phyloP scores from a whole-genome alignment of 2,888 invertebrate genomes.

The Taphrorychus bicolor region DNA sequence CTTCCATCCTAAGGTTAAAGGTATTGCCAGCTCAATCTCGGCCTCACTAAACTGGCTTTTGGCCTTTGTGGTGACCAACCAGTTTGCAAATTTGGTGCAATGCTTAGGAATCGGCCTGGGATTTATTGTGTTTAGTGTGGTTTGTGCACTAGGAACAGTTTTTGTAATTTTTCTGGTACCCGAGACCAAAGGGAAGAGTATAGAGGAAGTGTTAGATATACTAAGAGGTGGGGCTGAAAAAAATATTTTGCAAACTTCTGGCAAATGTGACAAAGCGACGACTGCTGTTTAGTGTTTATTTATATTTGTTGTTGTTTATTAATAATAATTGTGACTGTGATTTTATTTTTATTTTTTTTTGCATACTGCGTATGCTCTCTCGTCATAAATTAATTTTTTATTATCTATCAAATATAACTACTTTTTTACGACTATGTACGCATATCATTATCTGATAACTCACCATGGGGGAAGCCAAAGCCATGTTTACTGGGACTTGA shows the following conservation, averaged over 20 bases:
- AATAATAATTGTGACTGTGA: not conserved
- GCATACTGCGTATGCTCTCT: no score
- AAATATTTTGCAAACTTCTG: not conserved
- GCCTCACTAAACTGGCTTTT: constrained; percentile 73
- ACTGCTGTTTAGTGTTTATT: not conserved
- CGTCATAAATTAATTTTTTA: no score
- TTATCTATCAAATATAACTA: no score
- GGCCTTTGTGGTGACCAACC: constrained; percentile 70
- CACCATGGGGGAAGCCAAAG: no score
- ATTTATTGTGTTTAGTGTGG: constrained; percentile 71
- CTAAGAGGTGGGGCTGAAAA: constrained; percentile 47
- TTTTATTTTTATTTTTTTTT: not conserved
- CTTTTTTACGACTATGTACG: no score
- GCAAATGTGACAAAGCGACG: not conserved
- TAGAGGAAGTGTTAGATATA: constrained; percentile 65
- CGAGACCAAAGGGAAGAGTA: constrained; percentile 69
- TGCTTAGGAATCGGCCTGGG: constrained; percentile 67
- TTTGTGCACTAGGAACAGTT: constrained; percentile 66
- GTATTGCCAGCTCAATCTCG: constrained; percentile 71
- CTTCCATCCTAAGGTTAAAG: constrained; percentile 69
- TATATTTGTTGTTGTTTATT: no score
- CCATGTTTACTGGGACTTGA: not conserved
- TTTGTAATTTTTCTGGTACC: constrained; percentile 74
- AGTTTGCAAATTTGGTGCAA: constrained; percentile 68
- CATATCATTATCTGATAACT: no score